These are phyloP conservation scores for Temnothorax unifasciatus DNA, from an alignment of 2,888 invertebrate species.

Conservation along the genomic window DNA sequence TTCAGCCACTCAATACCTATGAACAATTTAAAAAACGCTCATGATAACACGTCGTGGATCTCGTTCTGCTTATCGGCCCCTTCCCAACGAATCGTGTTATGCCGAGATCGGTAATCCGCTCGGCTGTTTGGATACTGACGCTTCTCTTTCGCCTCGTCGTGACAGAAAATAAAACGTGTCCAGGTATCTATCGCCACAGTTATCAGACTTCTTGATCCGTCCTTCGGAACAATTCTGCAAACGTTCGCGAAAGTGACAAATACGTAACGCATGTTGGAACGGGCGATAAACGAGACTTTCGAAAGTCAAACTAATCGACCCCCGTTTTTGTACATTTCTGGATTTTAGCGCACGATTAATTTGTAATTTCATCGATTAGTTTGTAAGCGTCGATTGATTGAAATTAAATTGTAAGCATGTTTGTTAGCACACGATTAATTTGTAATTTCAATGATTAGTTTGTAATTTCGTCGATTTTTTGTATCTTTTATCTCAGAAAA, in stretches of 20 bases:
- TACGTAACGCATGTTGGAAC: not conserved
- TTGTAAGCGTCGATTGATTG: too few relatives aligned
- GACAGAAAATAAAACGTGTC: conserved; percentile 58
- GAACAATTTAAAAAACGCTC: conserved; percentile 13
- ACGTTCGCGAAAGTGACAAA: not conserved
- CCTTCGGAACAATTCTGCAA: not conserved
- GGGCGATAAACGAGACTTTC: not conserved
- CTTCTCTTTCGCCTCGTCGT: conserved; percentile 55
- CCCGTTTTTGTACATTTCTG: not conserved
- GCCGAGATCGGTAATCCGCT: conserved; percentile 67
- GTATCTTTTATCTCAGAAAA: not conserved
- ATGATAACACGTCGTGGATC: conserved; percentile 1
- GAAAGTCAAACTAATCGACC: not conserved
- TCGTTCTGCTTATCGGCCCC: not conserved
- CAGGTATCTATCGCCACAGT: not conserved
- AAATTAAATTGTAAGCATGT: too few relatives aligned
- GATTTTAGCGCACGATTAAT: not conserved
- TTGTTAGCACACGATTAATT: not conserved
- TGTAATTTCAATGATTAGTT: not conserved
- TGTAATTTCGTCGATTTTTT: not conserved
- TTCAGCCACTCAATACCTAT: not conserved
- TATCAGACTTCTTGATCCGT: not conserved
- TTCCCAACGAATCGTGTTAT: conserved; percentile 70
- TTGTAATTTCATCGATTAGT: not conserved
- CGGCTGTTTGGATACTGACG: conserved; percentile 63